Percentiles rank a stretch among this genome's conserved stretches.
phyloP scores from a whole-genome alignment of 2,888 invertebrate genomes.

The Agonum fuliginosum region DNA sequence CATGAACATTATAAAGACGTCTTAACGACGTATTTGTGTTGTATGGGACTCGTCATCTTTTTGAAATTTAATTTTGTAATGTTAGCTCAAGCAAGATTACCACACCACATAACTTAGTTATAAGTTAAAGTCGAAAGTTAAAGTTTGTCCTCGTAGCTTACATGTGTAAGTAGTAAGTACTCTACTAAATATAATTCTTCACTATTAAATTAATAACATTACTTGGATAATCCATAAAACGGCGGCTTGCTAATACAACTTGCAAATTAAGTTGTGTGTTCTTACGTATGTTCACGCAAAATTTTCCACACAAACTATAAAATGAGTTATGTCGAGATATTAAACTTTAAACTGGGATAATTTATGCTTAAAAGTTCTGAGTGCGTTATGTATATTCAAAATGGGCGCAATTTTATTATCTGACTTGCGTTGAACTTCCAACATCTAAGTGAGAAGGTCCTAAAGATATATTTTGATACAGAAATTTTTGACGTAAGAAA shows the following conservation, averaged over 20 bases:
- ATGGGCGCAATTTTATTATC: constrained; percentile 11
- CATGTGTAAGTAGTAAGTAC: constrained; percentile 18
- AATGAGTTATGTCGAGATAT: constrained; percentile 17
- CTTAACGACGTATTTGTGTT: no score
- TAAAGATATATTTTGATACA: no score
- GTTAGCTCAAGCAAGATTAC: constrained; percentile 1
- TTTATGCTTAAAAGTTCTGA: constrained; percentile 20
- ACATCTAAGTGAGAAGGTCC: no score
- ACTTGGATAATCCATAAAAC: constrained; percentile 19
- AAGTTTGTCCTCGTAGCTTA: constrained; percentile 23
- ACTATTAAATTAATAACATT: constrained; percentile 31
- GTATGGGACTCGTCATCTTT: neutral
- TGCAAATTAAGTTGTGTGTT: constrained; percentile 1
- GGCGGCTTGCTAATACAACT: constrained; percentile 3
- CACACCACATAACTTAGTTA: constrained; percentile 1
- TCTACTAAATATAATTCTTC: constrained; percentile 15
- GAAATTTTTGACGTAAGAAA: no score
- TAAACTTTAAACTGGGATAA: constrained; percentile 28
- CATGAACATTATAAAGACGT: no score
- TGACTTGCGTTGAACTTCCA: neutral
- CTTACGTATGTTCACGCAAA: neutral
- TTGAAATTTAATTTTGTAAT: constrained; percentile 21
- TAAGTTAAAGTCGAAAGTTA: constrained; percentile 9
- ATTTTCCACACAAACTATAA: constrained; percentile 5
- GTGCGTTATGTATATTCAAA: constrained; percentile 20